Evolutionary conservation across 2,113 vertebrate species (phyloP).

Genomic region (Gyps fulvus): DNA sequence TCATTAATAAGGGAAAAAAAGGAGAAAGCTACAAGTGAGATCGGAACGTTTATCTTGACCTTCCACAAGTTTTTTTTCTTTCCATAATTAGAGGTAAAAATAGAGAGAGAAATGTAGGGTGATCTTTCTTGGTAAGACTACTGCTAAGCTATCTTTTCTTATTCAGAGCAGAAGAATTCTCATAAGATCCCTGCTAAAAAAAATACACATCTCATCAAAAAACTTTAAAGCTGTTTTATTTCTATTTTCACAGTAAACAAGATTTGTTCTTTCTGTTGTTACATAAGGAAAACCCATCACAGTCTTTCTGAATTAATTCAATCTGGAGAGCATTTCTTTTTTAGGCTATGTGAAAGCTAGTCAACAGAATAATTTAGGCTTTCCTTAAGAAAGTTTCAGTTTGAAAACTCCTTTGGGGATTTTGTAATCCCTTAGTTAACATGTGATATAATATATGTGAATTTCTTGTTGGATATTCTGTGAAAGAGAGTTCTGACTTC

Average conservation of each 20-base stretch:
- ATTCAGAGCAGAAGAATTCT: constrained; percentile 11
- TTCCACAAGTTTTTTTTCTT: background rate
- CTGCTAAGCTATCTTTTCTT: background rate
- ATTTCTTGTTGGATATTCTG: background rate
- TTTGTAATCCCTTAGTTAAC: background rate
- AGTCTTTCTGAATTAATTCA: background rate
- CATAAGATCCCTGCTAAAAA: background rate
- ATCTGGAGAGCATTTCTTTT: background rate
- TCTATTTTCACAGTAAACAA: background rate
- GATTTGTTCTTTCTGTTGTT: background rate
- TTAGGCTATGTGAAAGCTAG: background rate
- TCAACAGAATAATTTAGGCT: background rate
- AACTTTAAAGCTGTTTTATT: background rate
- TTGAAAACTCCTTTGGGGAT: background rate
- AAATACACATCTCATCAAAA: background rate
- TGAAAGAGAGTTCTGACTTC: background rate
- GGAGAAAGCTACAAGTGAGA: background rate
- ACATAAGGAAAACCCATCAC: background rate
- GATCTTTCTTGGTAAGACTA: constrained; percentile 14
- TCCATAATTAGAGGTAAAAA: constrained; percentile 38
- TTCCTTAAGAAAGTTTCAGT: background rate
- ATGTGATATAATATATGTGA: background rate
- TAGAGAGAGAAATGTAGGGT: constrained; percentile 32
- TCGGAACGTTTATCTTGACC: background rate
- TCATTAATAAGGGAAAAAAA: background rate